phyloP scores from a whole-genome alignment of 23 tunicate genomes.

The Ascidia mentula region DNA sequence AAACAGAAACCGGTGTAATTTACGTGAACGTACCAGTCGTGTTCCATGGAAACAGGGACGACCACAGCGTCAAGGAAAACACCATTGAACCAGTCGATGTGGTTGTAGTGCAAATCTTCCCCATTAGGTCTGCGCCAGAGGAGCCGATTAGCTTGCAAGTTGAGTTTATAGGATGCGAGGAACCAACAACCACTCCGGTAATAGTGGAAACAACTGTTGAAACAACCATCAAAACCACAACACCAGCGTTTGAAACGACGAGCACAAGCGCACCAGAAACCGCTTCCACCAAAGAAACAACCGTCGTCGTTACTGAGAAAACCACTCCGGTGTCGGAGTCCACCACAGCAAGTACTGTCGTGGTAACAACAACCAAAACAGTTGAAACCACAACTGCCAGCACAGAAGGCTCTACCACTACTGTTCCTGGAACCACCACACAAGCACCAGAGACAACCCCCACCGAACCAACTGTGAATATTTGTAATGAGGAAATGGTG shows the following conservation, averaged over 20 bases:
- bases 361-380: slow-evolving; percentile 24
- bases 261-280: slow-evolving; percentile 9
- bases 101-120: slow-evolving; percentile 23
- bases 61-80: slow-evolving; percentile 21
- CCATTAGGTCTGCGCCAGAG: slow-evolving; percentile 1
- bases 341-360: not conserved
- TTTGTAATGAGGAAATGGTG: slow-evolving; percentile 52
- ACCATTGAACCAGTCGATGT: slow-evolving; percentile 10
- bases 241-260: slow-evolving; percentile 8
- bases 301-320: slow-evolving; percentile 46
- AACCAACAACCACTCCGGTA: slow-evolving; percentile 39
- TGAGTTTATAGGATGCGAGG: slow-evolving; percentile 48
- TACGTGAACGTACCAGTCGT: slow-evolving; percentile 12
- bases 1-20: not conserved
- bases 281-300: slow-evolving; percentile 40
- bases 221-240: slow-evolving; percentile 29
- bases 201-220: slow-evolving; percentile 60
- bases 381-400: slow-evolving; percentile 37
- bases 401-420: not conserved
- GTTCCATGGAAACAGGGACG: slow-evolving; percentile 60
- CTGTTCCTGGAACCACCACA: not conserved
- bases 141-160: slow-evolving; percentile 34
- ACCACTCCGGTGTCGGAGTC: slow-evolving; percentile 25
- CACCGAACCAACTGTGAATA: not conserved
- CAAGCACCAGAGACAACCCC: not conserved